Conservation (phyloP, 2,797 vertebrate species). For the Premnoplex brunnescens region DNA sequence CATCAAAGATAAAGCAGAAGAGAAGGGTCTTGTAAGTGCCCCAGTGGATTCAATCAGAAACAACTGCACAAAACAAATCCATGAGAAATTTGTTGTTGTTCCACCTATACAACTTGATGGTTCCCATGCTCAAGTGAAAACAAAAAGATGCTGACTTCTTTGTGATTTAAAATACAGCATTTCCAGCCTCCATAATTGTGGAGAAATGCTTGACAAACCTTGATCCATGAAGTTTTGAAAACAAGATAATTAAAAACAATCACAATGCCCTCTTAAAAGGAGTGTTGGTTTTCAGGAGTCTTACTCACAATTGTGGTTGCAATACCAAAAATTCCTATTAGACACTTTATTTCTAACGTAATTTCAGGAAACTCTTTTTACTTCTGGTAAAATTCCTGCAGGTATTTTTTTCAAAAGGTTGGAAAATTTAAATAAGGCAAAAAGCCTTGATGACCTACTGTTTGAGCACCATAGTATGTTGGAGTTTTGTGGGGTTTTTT, state of each 20-base stretch:
- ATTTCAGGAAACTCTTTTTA: background rate
- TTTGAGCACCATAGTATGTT: background rate
- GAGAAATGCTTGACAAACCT: background rate
- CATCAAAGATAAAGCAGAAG: background rate
- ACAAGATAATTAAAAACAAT: background rate
- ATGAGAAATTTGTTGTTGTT: background rate
- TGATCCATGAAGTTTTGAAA: background rate
- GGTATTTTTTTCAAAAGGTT: background rate
- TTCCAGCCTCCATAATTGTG: background rate
- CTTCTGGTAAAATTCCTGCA: background rate
- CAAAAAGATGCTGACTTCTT: background rate
- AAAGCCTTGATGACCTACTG: background rate
- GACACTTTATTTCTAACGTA: background rate
- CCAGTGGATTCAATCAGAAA: background rate
- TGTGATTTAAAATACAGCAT: background rate
- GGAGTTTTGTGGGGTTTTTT: background rate
- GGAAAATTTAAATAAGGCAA: background rate
- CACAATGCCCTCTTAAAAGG: background rate
- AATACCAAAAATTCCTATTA: background rate
- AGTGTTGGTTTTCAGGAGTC: background rate
- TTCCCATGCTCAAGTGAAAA: background rate
- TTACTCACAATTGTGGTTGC: background rate
- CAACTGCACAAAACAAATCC: background rate
- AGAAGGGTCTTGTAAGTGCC: background rate
- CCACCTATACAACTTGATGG: background rate